Conservation (phyloP, 2,113 vertebrate species). For the Puntigrus tetrazona region DNA sequence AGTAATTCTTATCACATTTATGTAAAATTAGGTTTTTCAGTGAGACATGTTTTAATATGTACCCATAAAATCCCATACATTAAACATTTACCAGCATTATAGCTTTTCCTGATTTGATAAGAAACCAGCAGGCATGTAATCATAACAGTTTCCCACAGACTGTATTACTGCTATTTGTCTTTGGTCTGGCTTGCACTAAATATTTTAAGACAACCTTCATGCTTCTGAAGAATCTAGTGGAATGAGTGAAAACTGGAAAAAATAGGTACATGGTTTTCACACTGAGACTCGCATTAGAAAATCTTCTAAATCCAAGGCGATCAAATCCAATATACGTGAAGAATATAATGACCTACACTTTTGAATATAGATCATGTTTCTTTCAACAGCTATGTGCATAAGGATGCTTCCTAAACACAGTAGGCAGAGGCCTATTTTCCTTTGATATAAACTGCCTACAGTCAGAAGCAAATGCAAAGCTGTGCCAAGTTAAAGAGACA, state of each 20-base stretch:
- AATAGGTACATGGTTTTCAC: not conserved
- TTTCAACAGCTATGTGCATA: not conserved
- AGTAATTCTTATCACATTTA: not conserved
- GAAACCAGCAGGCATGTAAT: not conserved
- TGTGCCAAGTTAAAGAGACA: constrained; percentile 34
- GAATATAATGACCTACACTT: not conserved
- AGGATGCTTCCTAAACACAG: constrained; percentile 18
- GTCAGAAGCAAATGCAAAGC: not conserved
- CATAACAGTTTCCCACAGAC: not conserved
- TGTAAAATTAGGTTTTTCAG: too few relatives aligned
- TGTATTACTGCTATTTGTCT: constrained; percentile 9
- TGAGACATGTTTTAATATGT: not conserved
- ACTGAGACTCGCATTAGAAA: not conserved
- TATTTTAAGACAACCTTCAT: constrained; percentile 12
- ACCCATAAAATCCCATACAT: not conserved
- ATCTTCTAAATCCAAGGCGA: not conserved
- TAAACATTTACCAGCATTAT: not conserved
- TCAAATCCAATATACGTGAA: not conserved
- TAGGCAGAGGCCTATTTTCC: not conserved
- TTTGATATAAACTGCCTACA: constrained; percentile 21
- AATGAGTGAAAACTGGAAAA: not conserved
- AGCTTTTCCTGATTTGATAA: not conserved
- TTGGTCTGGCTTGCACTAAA: not conserved
- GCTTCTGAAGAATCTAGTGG: not conserved
- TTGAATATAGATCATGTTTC: constrained; percentile 27